phyloP scores from a whole-genome alignment of 2,113 vertebrate genomes.

The Channa argus region DNA sequence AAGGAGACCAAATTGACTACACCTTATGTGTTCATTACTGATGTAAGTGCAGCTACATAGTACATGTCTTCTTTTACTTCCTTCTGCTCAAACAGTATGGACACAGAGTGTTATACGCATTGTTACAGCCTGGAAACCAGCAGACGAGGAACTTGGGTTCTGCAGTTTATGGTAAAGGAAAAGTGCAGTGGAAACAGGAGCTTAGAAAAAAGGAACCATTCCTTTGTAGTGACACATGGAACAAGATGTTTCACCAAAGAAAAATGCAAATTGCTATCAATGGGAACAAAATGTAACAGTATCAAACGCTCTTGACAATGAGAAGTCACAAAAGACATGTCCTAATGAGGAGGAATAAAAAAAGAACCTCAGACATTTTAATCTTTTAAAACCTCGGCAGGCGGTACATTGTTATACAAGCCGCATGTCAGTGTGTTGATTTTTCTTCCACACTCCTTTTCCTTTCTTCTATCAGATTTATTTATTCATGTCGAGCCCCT shows the following conservation, averaged over 20 bases:
- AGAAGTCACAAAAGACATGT: slow-evolving; percentile 78
- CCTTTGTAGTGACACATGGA: slow-evolving; percentile 76
- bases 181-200: slow-evolving; percentile 35
- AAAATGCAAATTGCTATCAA: slow-evolving; percentile 81
- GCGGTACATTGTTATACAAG: slow-evolving; percentile 81
- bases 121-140: slow-evolving; percentile 33
- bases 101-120: slow-evolving; percentile 18
- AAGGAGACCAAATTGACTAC: slow-evolving; percentile 10
- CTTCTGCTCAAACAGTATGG: slow-evolving; percentile 16
- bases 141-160: slow-evolving; percentile 10
- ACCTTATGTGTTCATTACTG: slow-evolving; percentile 7
- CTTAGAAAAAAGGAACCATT: slow-evolving; percentile 30
- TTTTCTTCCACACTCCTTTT: slow-evolving; percentile 42
- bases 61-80: slow-evolving; percentile 13
- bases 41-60: slow-evolving; percentile 24
- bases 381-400: slow-evolving; percentile 81
- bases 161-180: slow-evolving; percentile 7
- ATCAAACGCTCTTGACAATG: slow-evolving; percentile 79
- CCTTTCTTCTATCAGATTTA: slow-evolving; percentile 59
- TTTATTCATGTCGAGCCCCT: slow-evolving; percentile 73
- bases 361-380: slow-evolving; percentile 76
- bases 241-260: slow-evolving; percentile 79
- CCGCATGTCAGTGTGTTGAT: slow-evolving; percentile 73
- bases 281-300: slow-evolving; percentile 75
- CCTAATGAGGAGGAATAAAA: slow-evolving; percentile 80